Conservation (phyloP, 1,140 invertebrate species). For the Cyclargus thomasi region DNA sequence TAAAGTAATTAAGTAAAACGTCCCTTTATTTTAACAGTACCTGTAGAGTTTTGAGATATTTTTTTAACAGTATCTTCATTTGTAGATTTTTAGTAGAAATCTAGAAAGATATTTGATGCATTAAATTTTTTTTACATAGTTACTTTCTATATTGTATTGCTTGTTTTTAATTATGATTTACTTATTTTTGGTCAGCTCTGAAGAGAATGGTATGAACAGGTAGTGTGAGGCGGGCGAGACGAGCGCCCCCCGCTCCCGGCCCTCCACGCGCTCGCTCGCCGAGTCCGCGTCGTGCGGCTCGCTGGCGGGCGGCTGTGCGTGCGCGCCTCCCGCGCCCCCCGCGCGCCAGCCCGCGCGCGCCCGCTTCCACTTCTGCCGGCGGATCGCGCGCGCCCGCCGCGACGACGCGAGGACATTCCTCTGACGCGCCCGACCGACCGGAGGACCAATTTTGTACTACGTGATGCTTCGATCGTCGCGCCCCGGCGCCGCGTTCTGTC, state of each 20-base stretch:
- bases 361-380: slow-evolving; percentile 65
- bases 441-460: slow-evolving; percentile 70
- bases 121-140: too few species aligned
- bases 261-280: slow-evolving; percentile 64
- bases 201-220: slow-evolving; percentile 31
- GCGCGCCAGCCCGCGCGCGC: slow-evolving; percentile 31
- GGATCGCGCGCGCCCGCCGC: slow-evolving; percentile 46
- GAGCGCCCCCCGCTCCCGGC: slow-evolving; percentile 59
- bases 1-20: too few species aligned
- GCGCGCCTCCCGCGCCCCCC: slow-evolving; percentile 35
- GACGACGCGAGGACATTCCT: slow-evolving; percentile 61
- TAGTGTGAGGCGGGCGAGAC: slow-evolving; percentile 69
- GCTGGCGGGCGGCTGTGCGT: slow-evolving; percentile 40
- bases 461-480: slow-evolving; percentile 51
- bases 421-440: slow-evolving; percentile 50
- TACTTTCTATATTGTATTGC: not conserved
- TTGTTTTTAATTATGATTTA: slow-evolving; percentile 1
- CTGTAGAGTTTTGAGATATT: too few species aligned
- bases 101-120: too few species aligned
- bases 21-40: too few species aligned
- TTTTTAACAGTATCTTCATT: too few species aligned
- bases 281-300: slow-evolving; percentile 64
- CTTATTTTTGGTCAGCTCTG: not conserved
- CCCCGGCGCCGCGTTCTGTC: slow-evolving; percentile 53
- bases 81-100: too few species aligned